Evolutionary conservation across 2,888 invertebrate genomes (phyloP).

Genomic region (Campoletis raptor): DNA sequence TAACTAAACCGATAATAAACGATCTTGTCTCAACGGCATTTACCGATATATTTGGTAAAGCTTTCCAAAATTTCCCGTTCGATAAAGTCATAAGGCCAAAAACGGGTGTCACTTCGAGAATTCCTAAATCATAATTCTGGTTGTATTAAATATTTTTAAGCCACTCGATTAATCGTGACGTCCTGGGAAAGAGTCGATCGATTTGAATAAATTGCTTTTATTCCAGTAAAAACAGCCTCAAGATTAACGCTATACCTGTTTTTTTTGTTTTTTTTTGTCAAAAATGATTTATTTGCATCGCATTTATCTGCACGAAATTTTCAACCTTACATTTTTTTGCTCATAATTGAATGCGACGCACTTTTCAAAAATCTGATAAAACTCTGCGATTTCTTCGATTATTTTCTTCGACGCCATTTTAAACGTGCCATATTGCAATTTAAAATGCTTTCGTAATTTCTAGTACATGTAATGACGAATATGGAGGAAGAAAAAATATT

Average conservation of each 20-base stretch:
- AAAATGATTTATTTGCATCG: too few species aligned
- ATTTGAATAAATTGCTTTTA: too few species aligned
- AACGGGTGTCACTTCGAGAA: slow-evolving; percentile 63
- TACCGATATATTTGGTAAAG: slow-evolving; percentile 92
- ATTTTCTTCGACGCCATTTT: background rate
- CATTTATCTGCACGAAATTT: too few species aligned
- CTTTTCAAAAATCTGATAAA: background rate
- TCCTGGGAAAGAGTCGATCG: too few species aligned
- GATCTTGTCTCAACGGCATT: slow-evolving; percentile 94
- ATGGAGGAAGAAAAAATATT: background rate
- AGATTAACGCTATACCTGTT: too few species aligned
- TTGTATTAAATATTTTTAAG: background rate
- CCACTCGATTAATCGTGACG: background rate
- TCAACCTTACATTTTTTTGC: background rate
- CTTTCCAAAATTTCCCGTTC: slow-evolving; percentile 91
- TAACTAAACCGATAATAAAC: slow-evolving; percentile 92
- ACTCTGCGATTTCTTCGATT: background rate
- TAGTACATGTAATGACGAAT: background rate
- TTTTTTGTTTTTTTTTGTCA: too few species aligned
- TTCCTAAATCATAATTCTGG: background rate
- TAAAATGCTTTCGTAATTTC: background rate
- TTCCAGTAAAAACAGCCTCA: too few species aligned
- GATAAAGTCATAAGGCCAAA: slow-evolving; percentile 87
- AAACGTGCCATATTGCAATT: background rate
- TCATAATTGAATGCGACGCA: background rate